Evolutionary conservation across 1,140 invertebrate species (phyloP).

Genomic region (Brachionus sp.): DNA sequence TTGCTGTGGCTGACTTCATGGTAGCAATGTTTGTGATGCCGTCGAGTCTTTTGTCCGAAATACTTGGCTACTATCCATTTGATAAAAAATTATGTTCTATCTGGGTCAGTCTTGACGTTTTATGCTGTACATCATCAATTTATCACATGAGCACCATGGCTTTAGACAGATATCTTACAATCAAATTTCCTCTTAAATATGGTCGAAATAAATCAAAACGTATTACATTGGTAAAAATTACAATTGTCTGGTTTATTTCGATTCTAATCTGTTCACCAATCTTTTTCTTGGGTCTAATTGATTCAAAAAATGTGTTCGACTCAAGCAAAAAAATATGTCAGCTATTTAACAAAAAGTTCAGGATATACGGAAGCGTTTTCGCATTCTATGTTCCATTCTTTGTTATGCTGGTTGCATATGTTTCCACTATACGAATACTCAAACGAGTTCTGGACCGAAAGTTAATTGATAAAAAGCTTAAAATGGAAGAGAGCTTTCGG

Average conservation of each 20-base stretch:
- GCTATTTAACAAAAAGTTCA: conserved; percentile 72
- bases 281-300: conserved; percentile 73
- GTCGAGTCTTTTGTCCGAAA: conserved; percentile 75
- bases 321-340: conserved; percentile 47
- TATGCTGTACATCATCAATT: conserved; percentile 86
- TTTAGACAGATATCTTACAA: conserved; percentile 71
- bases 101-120: conserved; percentile 68
- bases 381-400: conserved; percentile 77
- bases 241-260: conserved; percentile 81
- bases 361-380: conserved; percentile 83
- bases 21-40: conserved; percentile 79
- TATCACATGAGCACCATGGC: conserved; percentile 64
- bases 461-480: conserved; percentile 29
- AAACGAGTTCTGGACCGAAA: conserved; percentile 4
- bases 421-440: conserved; percentile 30
- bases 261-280: conserved; percentile 81
- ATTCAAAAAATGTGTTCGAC: conserved; percentile 59
- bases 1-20: conserved; percentile 53
- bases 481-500: conserved; percentile 14
- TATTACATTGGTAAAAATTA: conserved; percentile 77
- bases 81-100: background rate
- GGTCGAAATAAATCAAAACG: conserved; percentile 79
- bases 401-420: conserved; percentile 34
- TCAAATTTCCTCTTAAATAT: conserved; percentile 77
- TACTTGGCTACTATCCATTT: conserved; percentile 69